Conservation (phyloP, 2,888 invertebrate species). For the Epistrophe grossulariae region DNA sequence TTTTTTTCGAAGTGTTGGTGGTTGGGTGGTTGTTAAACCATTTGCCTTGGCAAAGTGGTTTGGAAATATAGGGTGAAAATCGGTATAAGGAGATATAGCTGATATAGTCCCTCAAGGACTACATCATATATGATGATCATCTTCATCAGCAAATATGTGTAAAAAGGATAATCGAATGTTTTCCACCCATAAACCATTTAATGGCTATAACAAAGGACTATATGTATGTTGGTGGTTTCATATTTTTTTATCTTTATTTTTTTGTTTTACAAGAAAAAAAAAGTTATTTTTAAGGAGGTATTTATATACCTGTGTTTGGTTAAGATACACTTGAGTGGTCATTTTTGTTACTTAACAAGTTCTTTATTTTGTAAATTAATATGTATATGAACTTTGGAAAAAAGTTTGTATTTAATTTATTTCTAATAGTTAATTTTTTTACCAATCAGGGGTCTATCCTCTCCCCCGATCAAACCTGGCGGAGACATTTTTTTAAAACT, state of each 20-base stretch:
- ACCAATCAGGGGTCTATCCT: too few relatives aligned
- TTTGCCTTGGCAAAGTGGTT: conserved; percentile 34
- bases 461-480: too few relatives aligned
- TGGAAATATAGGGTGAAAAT: conserved; percentile 51
- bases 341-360: too few relatives aligned
- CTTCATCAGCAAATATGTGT: conserved; percentile 75
- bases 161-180: conserved; percentile 76
- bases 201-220: conserved; percentile 67
- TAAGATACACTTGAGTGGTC: too few relatives aligned
- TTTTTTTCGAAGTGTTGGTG: too few relatives aligned
- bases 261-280: conserved; percentile 10
- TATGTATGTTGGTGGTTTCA: conserved; percentile 37
- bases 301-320: not conserved
- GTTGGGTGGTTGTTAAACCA: conserved; percentile 17
- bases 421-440: too few relatives aligned
- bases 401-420: too few relatives aligned
- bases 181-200: conserved; percentile 73
- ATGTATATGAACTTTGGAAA: too few relatives aligned
- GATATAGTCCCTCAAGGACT: conserved; percentile 66
- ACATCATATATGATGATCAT: conserved; percentile 54
- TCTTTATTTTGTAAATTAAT: too few relatives aligned
- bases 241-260: conserved; percentile 31
- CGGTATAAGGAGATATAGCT: conserved; percentile 67
- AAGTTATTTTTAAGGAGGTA: conserved; percentile 43
- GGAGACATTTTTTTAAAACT: too few relatives aligned